These are phyloP conservation scores for Idaea straminata DNA, from an alignment of 2,888 invertebrate species.

Conservation along the genomic window DNA sequence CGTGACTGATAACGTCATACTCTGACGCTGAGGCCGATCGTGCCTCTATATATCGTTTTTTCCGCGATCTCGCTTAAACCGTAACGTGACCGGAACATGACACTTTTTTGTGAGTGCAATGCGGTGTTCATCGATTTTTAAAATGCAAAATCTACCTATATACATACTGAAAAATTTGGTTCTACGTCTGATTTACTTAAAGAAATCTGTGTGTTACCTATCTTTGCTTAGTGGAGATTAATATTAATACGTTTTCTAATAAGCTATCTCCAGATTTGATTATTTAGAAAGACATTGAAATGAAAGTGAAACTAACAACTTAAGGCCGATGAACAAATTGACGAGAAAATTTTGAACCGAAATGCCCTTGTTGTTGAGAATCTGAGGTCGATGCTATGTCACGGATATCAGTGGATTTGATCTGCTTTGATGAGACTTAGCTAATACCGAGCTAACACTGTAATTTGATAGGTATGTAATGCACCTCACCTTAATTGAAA, in stretches of 20 bases:
- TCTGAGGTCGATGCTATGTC: slow-evolving; percentile 18
- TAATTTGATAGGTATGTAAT: slow-evolving; percentile 11
- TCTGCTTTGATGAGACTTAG: slow-evolving; percentile 16
- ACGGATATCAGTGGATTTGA: slow-evolving; percentile 21
- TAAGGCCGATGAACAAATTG: slow-evolving; percentile 40
- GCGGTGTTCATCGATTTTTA: no score
- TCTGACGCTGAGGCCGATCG: no score
- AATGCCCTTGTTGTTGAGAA: slow-evolving; percentile 40
- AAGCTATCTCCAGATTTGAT: slow-evolving; percentile 25
- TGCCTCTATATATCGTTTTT: no score
- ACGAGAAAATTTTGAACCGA: slow-evolving; percentile 41
- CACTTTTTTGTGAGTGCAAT: no score
- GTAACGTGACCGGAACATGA: no score
- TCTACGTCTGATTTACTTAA: no score
- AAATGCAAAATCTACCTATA: no score
- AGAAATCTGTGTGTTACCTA: neutral
- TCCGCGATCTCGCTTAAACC: no score
- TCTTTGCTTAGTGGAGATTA: neutral
- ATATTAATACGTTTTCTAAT: slow-evolving; percentile 10
- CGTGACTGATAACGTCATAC: no score
- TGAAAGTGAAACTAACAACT: slow-evolving; percentile 74
- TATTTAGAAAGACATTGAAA: slow-evolving; percentile 53
- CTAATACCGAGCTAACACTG: slow-evolving; percentile 3
- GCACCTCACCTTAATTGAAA: neutral
- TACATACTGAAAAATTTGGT: no score